Conservation (phyloP, 2,797 vertebrate genomes). For the Acropternis orthonyx region DNA sequence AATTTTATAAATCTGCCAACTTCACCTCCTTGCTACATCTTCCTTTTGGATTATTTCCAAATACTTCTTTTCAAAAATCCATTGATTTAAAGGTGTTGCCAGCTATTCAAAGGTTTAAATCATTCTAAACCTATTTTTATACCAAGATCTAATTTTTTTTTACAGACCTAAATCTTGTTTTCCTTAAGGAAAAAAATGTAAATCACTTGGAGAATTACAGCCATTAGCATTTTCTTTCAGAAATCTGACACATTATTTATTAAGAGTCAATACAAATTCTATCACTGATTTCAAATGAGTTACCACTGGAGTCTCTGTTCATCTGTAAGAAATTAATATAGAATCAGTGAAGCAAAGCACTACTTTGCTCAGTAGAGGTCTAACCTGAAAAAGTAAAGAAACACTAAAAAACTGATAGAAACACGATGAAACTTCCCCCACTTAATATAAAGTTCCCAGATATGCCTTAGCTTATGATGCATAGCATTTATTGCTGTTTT, state of each 20-base stretch:
- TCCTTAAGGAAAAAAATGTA: background rate
- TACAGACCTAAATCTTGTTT: background rate
- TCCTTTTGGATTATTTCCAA: background rate
- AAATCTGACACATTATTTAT: background rate
- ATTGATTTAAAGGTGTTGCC: background rate
- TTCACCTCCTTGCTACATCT: background rate
- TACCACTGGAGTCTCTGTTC: background rate
- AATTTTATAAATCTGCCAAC: background rate
- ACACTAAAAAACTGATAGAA: background rate
- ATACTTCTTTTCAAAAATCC: background rate
- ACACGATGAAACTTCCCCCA: background rate
- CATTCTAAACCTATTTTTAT: background rate
- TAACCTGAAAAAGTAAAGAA: background rate
- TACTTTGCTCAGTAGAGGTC: background rate
- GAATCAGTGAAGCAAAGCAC: background rate
- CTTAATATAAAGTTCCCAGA: background rate
- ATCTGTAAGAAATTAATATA: background rate
- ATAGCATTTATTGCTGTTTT: background rate
- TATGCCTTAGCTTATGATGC: background rate
- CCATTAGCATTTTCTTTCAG: background rate
- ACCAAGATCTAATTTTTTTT: background rate
- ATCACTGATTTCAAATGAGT: background rate
- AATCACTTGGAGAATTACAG: background rate
- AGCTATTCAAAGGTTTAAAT: background rate
- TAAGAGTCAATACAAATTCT: background rate